Percentiles rank a stretch among this genome's conserved stretches.
Conservation (phyloP, 1,140 invertebrate genomes). For the Papilio aristodemus region DNA sequence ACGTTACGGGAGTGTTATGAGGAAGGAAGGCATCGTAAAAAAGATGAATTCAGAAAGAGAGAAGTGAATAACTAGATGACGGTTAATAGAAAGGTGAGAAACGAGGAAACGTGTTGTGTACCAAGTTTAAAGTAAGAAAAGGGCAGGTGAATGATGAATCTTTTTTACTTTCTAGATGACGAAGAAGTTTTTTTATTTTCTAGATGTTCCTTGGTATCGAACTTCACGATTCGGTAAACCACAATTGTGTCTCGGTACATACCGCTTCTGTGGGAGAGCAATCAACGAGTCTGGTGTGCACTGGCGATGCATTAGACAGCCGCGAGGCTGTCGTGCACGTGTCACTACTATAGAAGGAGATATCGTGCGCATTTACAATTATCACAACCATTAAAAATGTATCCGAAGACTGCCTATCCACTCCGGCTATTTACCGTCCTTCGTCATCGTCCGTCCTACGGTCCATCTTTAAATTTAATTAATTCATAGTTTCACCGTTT, state of each 20-base stretch:
- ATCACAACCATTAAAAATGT: conserved; percentile 39
- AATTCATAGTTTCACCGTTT: too few relatives aligned
- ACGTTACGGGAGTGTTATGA: too few relatives aligned
- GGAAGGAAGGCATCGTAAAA: too few relatives aligned
- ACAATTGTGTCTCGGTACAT: conserved; percentile 41
- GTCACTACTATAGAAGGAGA: conserved; percentile 34
- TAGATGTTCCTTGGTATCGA: conserved; percentile 33
- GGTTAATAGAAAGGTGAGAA: too few relatives aligned
- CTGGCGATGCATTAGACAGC: conserved; percentile 40
- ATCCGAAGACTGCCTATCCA: background rate
- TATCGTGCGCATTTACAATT: conserved; percentile 23
- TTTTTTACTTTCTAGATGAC: too few relatives aligned
- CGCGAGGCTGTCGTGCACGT: conserved; percentile 40
- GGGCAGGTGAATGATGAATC: too few relatives aligned
- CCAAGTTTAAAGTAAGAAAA: too few relatives aligned
- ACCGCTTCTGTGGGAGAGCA: conserved; percentile 42
- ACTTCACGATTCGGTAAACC: conserved; percentile 43
- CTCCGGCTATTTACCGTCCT: background rate
- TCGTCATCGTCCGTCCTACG: too few relatives aligned
- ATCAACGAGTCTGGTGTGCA: conserved; percentile 26
- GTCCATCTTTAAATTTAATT: background rate
- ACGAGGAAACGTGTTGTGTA: too few relatives aligned
- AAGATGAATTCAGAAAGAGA: too few relatives aligned
- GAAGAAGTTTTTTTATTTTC: conserved; percentile 33
- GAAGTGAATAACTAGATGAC: too few relatives aligned